These are phyloP conservation scores for Amazona vittata DNA, from an alignment of 2,113 vertebrate species.

Conservation along the genomic window DNA sequence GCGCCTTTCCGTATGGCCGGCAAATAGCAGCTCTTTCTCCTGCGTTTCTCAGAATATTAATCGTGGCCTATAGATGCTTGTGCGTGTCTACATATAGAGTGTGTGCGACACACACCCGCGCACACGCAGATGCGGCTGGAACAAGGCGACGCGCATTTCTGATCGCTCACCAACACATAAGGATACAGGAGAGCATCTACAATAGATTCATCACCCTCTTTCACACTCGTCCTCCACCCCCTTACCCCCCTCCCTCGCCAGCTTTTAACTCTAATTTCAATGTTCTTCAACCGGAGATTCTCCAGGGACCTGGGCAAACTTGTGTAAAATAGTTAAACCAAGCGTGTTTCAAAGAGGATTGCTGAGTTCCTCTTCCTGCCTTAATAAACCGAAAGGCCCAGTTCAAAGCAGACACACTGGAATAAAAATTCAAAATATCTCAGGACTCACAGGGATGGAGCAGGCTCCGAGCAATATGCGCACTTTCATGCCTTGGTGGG, in stretches of 20 bases:
- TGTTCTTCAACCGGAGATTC: slow-evolving; percentile 59
- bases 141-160: neutral
- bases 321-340: slow-evolving; percentile 64
- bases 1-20: neutral
- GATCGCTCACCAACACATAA: neutral
- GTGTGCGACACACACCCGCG: neutral
- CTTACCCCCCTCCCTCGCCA: neutral
- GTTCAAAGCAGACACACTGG: slow-evolving; percentile 48
- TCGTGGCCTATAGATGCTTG: neutral
- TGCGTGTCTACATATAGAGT: neutral
- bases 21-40: neutral
- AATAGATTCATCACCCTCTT: slow-evolving; percentile 46
- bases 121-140: slow-evolving; percentile 17
- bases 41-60: neutral
- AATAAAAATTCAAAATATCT: slow-evolving; percentile 56
- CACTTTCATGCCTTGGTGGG: slow-evolving; percentile 17
- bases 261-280: slow-evolving; percentile 64
- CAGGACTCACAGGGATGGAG: neutral
- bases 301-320: slow-evolving; percentile 50
- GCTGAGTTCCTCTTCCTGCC: slow-evolving; percentile 16
- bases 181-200: slow-evolving; percentile 15
- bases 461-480: neutral
- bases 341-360: slow-evolving; percentile 54
- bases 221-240: slow-evolving; percentile 13
- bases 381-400: slow-evolving; percentile 41